Evolutionary conservation across 2,888 invertebrate species (phyloP).

Genomic region (Drosophila siamana): DNA sequence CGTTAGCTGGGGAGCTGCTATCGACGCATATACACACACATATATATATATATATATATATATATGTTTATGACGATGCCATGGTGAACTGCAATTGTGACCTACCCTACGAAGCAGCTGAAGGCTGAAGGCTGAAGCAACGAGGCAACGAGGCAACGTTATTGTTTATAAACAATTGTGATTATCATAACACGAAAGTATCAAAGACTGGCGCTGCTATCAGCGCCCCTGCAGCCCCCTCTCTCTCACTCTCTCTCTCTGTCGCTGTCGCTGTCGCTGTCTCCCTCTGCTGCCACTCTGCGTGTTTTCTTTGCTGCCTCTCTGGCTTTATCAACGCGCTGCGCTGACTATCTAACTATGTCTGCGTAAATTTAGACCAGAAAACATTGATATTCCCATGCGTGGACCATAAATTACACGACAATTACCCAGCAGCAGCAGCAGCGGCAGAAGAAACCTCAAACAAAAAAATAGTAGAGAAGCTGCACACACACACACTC

Average conservation of each 20-base stretch:
- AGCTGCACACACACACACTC: slow-evolving; percentile 21
- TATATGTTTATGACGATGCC: slow-evolving; percentile 6
- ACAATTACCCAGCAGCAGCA: slow-evolving; percentile 72
- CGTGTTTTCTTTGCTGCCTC: background rate
- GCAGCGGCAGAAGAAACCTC: slow-evolving; percentile 37
- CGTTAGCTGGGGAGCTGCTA: background rate
- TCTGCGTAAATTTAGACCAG: slow-evolving; percentile 59
- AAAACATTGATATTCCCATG: slow-evolving; percentile 78
- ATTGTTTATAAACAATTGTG: slow-evolving; percentile 61
- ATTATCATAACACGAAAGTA: slow-evolving; percentile 24
- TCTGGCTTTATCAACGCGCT: background rate
- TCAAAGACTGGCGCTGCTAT: slow-evolving; percentile 18
- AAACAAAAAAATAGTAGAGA: slow-evolving; percentile 22
- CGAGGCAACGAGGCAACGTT: slow-evolving; percentile 1
- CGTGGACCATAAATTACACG: slow-evolving; percentile 76
- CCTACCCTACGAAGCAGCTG: slow-evolving; percentile 32
- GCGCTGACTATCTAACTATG: slow-evolving; percentile 9
- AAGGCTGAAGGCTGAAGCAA: slow-evolving; percentile 18
- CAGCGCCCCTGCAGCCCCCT: background rate
- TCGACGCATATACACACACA: slow-evolving; percentile 8
- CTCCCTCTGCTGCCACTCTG: background rate
- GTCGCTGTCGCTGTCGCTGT: background rate
- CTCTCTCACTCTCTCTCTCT: background rate
- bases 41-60: too few species aligned
- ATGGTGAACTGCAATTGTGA: slow-evolving; percentile 19